A percentile compares a stretch with the other conserved stretches of the same genome.
phyloP scores from a whole-genome alignment of 2,888 invertebrate genomes.

The Drymonia ruficornis region DNA sequence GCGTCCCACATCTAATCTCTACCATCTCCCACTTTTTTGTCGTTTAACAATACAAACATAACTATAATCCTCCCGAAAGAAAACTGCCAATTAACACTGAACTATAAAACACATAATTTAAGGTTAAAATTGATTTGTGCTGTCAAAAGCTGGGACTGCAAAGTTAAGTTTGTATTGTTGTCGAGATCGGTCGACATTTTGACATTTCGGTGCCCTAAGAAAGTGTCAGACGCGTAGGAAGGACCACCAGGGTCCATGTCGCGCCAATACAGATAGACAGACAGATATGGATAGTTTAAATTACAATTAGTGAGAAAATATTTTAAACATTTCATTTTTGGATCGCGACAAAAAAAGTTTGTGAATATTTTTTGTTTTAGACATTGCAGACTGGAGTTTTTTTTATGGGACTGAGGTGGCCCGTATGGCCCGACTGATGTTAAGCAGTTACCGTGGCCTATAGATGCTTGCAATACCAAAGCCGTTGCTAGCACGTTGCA shows the following conservation, averaged over 20 bases:
- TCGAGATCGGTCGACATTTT: constrained; percentile 78
- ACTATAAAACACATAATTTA: constrained; percentile 10
- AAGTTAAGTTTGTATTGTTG: constrained; percentile 40
- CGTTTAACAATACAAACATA: constrained; percentile 33
- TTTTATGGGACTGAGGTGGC: no score
- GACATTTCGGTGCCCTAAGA: constrained; percentile 73
- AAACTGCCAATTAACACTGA: not conserved
- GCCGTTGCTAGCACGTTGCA: no score
- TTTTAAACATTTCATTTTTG: constrained; percentile 33
- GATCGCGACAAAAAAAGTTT: constrained; percentile 12
- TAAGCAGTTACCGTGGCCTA: no score
- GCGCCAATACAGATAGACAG: constrained; percentile 52
- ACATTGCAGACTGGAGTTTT: no score
- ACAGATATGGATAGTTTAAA: constrained; percentile 69
- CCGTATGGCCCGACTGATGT: no score
- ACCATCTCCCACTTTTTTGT: constrained; percentile 69
- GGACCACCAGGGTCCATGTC: constrained; percentile 71
- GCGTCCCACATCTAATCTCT: constrained; percentile 60
- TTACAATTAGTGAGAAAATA: constrained; percentile 71
- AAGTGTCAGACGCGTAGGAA: constrained; percentile 68
- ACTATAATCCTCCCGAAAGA: not conserved
- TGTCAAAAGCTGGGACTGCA: not conserved
- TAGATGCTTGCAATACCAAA: no score
- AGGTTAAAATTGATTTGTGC: constrained; percentile 6
- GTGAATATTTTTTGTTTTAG: constrained; percentile 6